Evolutionary conservation across 2,797 vertebrate genomes (phyloP).

Genomic region (Distichodus sexfasciatus): DNA sequence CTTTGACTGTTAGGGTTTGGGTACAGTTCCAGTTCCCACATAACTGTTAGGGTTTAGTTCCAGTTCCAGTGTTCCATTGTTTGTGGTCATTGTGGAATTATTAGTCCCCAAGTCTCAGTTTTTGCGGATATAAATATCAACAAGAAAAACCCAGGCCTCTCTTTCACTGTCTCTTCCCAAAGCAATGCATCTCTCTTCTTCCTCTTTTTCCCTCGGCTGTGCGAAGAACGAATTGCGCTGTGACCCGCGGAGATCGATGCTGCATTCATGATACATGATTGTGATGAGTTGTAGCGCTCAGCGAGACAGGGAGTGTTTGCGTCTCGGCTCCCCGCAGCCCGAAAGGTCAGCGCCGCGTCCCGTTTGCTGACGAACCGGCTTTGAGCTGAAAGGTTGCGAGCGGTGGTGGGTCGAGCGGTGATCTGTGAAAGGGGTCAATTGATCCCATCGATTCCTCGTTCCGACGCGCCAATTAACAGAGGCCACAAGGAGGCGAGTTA

Average conservation of each 20-base stretch:
- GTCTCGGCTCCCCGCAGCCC: constrained; percentile 49
- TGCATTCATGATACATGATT: constrained; percentile 25
- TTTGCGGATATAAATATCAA: too few species aligned
- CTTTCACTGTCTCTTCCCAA: background rate
- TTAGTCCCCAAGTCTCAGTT: constrained; percentile 9
- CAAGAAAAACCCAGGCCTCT: constrained; percentile 1
- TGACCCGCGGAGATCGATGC: constrained; percentile 39
- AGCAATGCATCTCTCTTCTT: background rate
- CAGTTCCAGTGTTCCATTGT: too few species aligned
- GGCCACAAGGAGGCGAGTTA: constrained; percentile 5
- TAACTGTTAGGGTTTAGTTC: too few species aligned
- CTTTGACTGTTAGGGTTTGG: too few species aligned
- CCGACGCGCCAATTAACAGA: constrained; percentile 28
- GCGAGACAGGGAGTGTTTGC: constrained; percentile 7
- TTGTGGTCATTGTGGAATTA: too few species aligned
- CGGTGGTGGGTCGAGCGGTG: constrained; percentile 35
- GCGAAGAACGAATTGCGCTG: constrained; percentile 12
- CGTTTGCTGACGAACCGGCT: constrained; percentile 65
- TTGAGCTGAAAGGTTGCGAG: constrained; percentile 62
- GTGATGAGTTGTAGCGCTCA: constrained; percentile 35
- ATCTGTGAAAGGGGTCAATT: constrained; percentile 31
- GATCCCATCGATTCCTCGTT: constrained; percentile 40
- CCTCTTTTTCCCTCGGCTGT: background rate
- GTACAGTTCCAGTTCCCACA: too few species aligned
- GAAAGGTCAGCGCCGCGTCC: constrained; percentile 68